Evolutionary conservation across 2,797 vertebrate species (phyloP).

Genomic region (Hoplostethus mediterraneus): DNA sequence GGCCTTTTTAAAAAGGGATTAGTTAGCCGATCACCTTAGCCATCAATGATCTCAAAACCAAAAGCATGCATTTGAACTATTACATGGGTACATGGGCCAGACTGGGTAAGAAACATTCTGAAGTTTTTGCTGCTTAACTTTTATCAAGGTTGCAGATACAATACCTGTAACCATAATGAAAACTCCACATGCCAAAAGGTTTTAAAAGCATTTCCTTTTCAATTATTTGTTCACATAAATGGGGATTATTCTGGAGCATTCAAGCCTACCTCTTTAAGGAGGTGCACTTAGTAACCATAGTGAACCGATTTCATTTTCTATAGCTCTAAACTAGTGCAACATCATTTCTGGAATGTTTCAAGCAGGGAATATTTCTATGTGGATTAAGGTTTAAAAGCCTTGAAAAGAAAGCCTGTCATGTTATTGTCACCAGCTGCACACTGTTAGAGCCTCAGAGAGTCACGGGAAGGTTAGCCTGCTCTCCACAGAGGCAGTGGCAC

Average conservation of each 20-base stretch:
- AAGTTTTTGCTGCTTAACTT: too few species aligned
- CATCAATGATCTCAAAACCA: neutral
- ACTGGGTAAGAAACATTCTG: neutral
- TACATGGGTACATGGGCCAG: too few species aligned
- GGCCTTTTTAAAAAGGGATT: neutral
- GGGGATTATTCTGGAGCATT: neutral
- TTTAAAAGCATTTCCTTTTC: too few species aligned
- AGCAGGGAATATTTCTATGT: neutral
- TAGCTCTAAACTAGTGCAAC: neutral
- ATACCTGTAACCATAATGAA: too few species aligned
- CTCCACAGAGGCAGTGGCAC: conserved; percentile 17
- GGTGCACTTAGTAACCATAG: neutral
- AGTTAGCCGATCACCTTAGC: neutral
- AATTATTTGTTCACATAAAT: neutral
- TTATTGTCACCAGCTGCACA: neutral
- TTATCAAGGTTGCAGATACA: too few species aligned
- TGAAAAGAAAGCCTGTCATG: neutral
- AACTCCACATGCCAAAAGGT: too few species aligned
- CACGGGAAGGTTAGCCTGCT: conserved; percentile 17
- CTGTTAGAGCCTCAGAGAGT: neutral
- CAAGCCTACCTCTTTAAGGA: neutral
- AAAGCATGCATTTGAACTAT: neutral
- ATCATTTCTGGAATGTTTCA: neutral
- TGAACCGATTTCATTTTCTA: neutral
- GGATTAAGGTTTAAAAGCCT: neutral